Conservation (phyloP, 2,888 invertebrate genomes). For the Hirudinaria manillensis region DNA sequence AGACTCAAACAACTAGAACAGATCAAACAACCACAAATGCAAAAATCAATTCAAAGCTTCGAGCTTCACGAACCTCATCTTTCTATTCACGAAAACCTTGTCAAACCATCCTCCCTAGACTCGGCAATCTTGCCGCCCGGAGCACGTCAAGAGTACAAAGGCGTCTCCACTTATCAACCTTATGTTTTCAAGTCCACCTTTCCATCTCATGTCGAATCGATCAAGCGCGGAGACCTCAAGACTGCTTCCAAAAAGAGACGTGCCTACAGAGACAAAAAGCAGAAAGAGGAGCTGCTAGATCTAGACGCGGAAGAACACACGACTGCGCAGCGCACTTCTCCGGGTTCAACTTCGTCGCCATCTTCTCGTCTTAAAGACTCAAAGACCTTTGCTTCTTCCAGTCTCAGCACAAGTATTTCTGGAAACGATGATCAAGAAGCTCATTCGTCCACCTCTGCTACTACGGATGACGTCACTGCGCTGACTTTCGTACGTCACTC, state of each 20-base stretch:
- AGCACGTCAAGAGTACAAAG: no score
- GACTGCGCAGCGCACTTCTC: neutral
- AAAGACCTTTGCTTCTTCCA: neutral
- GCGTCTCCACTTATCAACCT: no score
- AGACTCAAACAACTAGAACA: neutral
- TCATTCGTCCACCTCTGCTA: conserved; percentile 17
- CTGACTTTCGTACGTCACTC: conserved; percentile 19
- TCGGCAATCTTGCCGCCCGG: neutral
- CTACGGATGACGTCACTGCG: conserved; percentile 7
- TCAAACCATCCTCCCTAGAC: neutral
- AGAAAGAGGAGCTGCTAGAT: conserved; percentile 34
- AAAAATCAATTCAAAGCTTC: neutral
- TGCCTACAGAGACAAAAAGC: conserved; percentile 51
- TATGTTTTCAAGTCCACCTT: neutral
- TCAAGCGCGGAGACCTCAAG: conserved; percentile 43
- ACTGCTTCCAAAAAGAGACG: conserved; percentile 54
- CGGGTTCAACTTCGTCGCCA: neutral
- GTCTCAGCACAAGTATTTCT: conserved; percentile 17
- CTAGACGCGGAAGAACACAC: conserved; percentile 5
- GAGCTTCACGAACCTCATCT: neutral
- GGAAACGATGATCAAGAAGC: conserved; percentile 23
- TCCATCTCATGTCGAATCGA: neutral
- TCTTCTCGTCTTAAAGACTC: conserved; percentile 3
- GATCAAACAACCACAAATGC: neutral
- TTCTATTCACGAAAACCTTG: neutral